A percentile compares a stretch with the other conserved stretches of the same genome.
Evolutionary conservation across 2,797 vertebrate species (phyloP).

Genomic region (Oreortyx pictus): DNA sequence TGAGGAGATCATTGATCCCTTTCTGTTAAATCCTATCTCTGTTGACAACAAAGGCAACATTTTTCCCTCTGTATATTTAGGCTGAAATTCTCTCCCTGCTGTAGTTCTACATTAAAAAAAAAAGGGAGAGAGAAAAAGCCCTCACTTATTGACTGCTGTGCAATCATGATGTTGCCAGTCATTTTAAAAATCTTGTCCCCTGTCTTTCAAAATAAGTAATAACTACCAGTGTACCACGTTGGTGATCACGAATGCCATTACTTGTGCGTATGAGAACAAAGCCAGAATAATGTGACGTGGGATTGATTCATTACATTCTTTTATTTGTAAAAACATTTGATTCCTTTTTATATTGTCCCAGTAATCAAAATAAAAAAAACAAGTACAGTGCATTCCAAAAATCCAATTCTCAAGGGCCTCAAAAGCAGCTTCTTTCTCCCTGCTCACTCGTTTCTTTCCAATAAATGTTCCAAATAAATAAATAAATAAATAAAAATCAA

Average conservation of each 20-base stretch:
- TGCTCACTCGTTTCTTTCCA: background rate
- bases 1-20: background rate
- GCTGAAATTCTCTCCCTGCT: background rate
- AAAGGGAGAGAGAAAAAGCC: background rate
- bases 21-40: background rate
- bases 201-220: background rate
- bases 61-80: background rate
- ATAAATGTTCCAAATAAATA: background rate
- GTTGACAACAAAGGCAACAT: background rate
- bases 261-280: background rate
- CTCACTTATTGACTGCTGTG: background rate
- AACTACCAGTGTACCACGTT: background rate
- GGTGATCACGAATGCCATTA: background rate
- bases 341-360: background rate
- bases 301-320: background rate
- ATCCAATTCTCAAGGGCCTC: background rate
- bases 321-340: background rate
- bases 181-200: background rate
- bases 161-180: background rate
- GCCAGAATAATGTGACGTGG: background rate
- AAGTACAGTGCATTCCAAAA: background rate
- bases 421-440: background rate
- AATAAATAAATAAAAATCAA: too few species aligned
- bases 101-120: background rate
- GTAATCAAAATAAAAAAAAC: constrained; percentile 12